phyloP scores from a whole-genome alignment of 2,113 vertebrate species.

The Malurus melanocephalus region DNA sequence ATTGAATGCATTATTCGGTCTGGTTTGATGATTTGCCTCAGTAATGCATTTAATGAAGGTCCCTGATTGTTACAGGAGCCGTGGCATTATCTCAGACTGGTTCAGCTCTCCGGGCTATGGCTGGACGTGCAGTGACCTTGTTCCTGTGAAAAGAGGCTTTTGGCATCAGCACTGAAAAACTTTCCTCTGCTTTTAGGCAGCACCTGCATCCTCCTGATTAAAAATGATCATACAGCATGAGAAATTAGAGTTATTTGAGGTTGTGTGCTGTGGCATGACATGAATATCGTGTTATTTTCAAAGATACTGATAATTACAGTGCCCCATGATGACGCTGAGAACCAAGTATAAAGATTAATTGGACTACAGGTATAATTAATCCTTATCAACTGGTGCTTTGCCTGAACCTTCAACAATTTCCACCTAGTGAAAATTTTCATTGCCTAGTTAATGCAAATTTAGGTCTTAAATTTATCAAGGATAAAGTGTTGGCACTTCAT shows the following conservation, averaged over 20 bases:
- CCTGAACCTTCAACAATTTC: neutral
- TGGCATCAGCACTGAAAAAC: neutral
- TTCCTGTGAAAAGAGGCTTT: neutral
- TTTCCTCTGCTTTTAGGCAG: neutral
- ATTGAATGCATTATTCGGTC: neutral
- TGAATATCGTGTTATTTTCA: neutral
- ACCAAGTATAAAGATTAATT: neutral
- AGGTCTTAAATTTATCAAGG: neutral
- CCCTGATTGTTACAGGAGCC: neutral
- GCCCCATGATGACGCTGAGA: neutral
- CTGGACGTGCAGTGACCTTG: neutral
- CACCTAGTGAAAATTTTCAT: neutral
- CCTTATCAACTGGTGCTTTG: neutral
- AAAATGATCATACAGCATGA: neutral
- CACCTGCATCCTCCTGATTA: neutral
- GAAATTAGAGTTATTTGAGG: neutral
- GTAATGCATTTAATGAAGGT: slow-evolving; percentile 50
- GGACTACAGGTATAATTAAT: neutral
- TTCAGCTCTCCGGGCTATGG: slow-evolving; percentile 3
- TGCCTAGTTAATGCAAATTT: neutral
- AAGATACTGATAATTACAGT: neutral
- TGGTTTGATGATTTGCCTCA: slow-evolving; percentile 22
- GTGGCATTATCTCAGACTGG: slow-evolving; percentile 18
- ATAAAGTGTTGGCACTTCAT: neutral
- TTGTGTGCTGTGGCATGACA: neutral